Base-by-base conservation (phyloP, 2,888 invertebrate species). In the Epicampocera succincta region DNA sequence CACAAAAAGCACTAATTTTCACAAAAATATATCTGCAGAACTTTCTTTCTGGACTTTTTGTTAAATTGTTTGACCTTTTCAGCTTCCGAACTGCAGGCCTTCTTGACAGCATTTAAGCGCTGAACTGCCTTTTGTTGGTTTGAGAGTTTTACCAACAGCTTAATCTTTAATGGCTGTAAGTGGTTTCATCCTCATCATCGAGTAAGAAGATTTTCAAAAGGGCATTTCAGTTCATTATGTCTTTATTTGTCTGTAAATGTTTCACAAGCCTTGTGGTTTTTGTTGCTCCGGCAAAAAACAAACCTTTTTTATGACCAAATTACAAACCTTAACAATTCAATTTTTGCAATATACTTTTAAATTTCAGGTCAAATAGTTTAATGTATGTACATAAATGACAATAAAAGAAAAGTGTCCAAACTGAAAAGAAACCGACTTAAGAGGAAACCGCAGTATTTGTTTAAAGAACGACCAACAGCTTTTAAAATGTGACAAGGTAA, bases 161-260 rank as follows among this genome's bases (percentile, higher is more conserved):
- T 71, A 72, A 72, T 72, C 60, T 25, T 60, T 72, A 50, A 42
- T 60, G 48, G 17, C 15, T 40, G 25, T 38, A 50, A 48, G 71
- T 38, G 71, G 58, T 50, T 60, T 48, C 15, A 40, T 48, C 38
- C 8, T 38, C 19, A 71, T 48, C 38, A n/a, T 38, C 19, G 48
- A 21, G 42, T 25, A 40, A 29, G 44, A 25, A 54, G 12, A 21
- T 58, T 38, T 8, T 50, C 42, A 60, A 58, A 44, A 13, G n/a
- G n/a, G 4, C 58, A 33, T 21, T 46, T 48, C n/a, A 38, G 46
- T 71, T 71, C 38, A 58, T 71, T 71, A 21, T 58, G 19, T 58
- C 33, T 25, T 33, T 48, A 46, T 38, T 48, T 52, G 11, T 38
- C 15, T 3, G 33, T 19, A 44, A 56, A 19, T 44, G 13, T 68